Evolutionary conservation across 2,888 invertebrate genomes (phyloP), one percentile per base, ranked within the genome.

Genomic region (Poecilus cupreus): DNA sequence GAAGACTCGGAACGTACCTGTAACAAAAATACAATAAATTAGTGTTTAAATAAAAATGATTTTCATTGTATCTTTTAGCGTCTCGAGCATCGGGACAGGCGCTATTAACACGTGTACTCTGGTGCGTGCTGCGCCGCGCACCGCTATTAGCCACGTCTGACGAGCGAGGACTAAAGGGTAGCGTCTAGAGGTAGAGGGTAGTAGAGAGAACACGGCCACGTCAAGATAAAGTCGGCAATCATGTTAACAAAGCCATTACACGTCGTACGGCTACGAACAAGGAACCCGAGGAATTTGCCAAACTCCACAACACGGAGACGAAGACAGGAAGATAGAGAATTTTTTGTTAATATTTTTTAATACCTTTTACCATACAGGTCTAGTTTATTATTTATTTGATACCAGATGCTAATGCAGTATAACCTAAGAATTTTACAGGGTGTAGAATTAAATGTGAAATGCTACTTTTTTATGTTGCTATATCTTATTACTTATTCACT

Each of bases 161-260:
- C 32, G 32, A 32, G 4, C 32, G 6, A 3, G 8, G 32, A 10
- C 10, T 20, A 54, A 10, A 16, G 54, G n/a, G 13, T 10, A 54
- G 22, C n/a, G n/a, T n/a, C n/a, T n/a, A n/a, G 46, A 13, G 18
- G 18, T 20, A 54, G 18, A 16, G 54, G n/a, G 13, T 10, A 54
- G 22, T 16, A 54, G 32, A 32, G 4, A 32, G 32, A 5, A 32
- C 32, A 32, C 32, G 8, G 32, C 32, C 32, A 32, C 32, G 32
- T 32, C 32, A 20, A 54, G 54, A 54, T 54, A 54, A 54, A 54
- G 54, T 54, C 54, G 16, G 54, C 54, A 54, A 54, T 54, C 54
- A 54, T 54, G 54, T 54, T 54, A 54, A 54, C 54, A 54, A 54
- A 54, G 54, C 54, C 54, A 54, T 54, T 54, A 54, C 54, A 54